A percentile compares a stretch with the other conserved stretches of the same genome.
Evolutionary conservation across 2,888 invertebrate genomes (phyloP).

Genomic region (Machimus atricapillus): DNA sequence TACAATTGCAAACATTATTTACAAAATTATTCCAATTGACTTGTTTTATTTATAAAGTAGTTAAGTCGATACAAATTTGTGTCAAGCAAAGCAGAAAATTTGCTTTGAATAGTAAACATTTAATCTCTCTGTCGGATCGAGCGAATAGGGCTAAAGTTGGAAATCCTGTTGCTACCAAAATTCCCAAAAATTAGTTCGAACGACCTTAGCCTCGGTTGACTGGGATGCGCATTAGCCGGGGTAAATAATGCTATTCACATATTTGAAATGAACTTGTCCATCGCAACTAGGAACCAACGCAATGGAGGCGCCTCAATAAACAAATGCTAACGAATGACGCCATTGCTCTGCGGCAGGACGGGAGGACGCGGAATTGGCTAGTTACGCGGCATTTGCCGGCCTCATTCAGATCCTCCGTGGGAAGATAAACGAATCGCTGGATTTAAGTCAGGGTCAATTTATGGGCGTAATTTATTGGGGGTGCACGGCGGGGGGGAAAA

Average conservation of each 20-base stretch:
- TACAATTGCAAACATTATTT: neutral
- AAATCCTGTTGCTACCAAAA: neutral
- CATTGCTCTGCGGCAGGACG: neutral
- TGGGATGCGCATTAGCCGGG: neutral
- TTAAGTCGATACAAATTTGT: neutral
- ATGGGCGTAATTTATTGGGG: neutral
- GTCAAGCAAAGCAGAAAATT: neutral
- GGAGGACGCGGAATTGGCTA: neutral
- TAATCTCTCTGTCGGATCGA: neutral
- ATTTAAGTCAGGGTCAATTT: neutral
- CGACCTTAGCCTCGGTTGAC: neutral
- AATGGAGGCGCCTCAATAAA: neutral
- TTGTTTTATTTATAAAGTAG: neutral
- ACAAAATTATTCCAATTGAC: neutral
- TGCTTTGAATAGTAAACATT: neutral
- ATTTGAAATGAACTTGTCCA: neutral
- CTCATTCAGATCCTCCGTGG: neutral
- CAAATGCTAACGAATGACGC: neutral
- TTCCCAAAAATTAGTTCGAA: neutral
- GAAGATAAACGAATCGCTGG: neutral
- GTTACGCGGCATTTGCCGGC: neutral
- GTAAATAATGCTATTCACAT: neutral
- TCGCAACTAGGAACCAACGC: neutral
- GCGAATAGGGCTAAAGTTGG: neutral
- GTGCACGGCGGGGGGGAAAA: neutral